phyloP scores from a whole-genome alignment of 2,113 vertebrate genomes.

The Rhynchomys soricoides region DNA sequence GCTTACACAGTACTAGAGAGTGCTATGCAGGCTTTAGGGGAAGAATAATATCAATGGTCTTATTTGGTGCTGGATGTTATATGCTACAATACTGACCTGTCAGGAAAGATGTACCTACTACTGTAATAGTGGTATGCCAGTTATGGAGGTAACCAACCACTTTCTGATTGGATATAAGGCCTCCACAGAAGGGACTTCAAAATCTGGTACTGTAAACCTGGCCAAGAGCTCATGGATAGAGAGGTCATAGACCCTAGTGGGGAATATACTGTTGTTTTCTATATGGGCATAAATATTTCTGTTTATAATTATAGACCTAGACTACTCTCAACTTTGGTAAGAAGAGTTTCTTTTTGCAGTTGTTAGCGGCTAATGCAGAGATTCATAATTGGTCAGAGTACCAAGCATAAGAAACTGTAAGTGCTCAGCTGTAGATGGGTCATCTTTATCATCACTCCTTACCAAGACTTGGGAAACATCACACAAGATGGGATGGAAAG shows the following conservation, averaged over 20 bases:
- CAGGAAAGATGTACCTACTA: not conserved
- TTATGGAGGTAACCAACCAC: not conserved
- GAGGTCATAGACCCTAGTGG: not conserved
- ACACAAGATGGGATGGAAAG: not conserved
- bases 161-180: not conserved
- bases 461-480: not conserved
- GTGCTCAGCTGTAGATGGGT: not conserved
- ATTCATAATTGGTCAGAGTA: not conserved
- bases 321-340: not conserved
- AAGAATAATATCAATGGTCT: not conserved
- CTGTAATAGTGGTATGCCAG: not conserved
- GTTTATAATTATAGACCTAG: not conserved
- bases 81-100: not conserved
- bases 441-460: not conserved
- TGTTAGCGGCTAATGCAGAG: not conserved
- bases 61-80: not conserved
- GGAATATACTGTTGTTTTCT: not conserved
- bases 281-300: not conserved
- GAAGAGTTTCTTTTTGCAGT: not conserved
- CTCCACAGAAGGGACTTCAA: not conserved
- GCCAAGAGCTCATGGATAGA: not conserved
- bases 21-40: not conserved
- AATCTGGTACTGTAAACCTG: not conserved
- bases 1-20: not conserved
- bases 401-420: not conserved